Percentiles rank a stretch among this genome's conserved stretches.
These are phyloP conservation scores for Microplitis mediator DNA, from an alignment of 1,140 invertebrate genomes.

Conservation along the genomic window DNA sequence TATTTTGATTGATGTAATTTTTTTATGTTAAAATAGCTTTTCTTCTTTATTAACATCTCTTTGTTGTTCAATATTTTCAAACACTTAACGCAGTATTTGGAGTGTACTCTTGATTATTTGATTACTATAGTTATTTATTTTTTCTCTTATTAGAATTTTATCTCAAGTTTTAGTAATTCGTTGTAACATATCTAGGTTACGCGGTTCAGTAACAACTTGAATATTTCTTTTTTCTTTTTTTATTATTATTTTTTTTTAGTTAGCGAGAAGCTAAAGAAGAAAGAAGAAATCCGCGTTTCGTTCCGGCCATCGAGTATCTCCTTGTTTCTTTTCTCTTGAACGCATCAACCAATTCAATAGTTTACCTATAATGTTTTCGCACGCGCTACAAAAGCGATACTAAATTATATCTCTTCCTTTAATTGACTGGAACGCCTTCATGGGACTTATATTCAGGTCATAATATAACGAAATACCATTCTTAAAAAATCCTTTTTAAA, in stretches of 20 bases:
- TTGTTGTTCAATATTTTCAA: neutral
- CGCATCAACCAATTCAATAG: neutral
- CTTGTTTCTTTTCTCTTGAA: constrained; percentile 9
- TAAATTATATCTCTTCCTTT: constrained; percentile 27
- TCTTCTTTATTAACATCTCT: too few relatives aligned
- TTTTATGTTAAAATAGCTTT: too few relatives aligned
- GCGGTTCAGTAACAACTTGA: constrained; percentile 32
- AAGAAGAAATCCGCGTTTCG: constrained; percentile 36
- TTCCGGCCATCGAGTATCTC: constrained; percentile 33
- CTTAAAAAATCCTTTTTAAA: constrained; percentile 8
- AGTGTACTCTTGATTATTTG: neutral
- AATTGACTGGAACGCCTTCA: constrained; percentile 24
- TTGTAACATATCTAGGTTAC: constrained; percentile 33
- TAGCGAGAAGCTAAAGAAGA: constrained; percentile 31
- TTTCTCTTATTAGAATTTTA: constrained; percentile 17
- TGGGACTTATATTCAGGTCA: constrained; percentile 31
- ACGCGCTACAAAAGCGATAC: constrained; percentile 24
- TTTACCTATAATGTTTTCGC: constrained; percentile 15
- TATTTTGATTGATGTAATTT: too few relatives aligned
- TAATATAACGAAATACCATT: constrained; percentile 10
- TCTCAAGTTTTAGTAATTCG: constrained; percentile 20
- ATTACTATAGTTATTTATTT: neutral
- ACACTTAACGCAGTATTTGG: neutral
- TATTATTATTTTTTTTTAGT: too few relatives aligned
- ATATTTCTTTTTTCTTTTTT: neutral